Evolutionary conservation across 1,140 invertebrate species (phyloP), one percentile per base, ranked within the genome.

Genomic region (Papilio aristodemus): DNA sequence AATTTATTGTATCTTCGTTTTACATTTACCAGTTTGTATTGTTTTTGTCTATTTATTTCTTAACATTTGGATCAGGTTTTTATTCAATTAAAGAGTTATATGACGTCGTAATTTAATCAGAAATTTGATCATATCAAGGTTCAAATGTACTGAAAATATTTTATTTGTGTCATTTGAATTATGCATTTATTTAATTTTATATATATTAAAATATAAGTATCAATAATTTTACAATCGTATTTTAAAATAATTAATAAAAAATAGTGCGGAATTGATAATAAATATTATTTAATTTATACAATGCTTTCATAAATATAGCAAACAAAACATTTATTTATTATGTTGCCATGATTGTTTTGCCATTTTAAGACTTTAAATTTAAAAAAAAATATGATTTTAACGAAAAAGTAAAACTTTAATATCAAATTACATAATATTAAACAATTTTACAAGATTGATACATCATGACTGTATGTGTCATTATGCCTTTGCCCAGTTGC

Each of bases 361-460:
- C n/a, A n/a, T n/a, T n/a, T n/a, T n/a, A n/a, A n/a, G n/a, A n/a
- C n/a, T n/a, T n/a, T n/a, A n/a, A n/a, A n/a, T n/a, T 32, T 32
- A 32, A 32, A 32, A 32, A 32, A 3, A 32, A 32, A 32, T 32
- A 32, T 32, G 6, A 3, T 32, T 32, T 3, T 32, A 32, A 32
- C 27, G 6, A 3, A n/a, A 13, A n/a, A 41, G 0, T 41, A 41
- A n/a, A n/a, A n/a, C 13, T 6, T 25, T 7, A 4, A 1, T 14
- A 50, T 13, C 46, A 50, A 25, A 27, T 59, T 60, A 14, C 32
- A 37, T 36, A 38, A 38, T 17, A 38, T 17, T 17, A 60, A 37
- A 60, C 32, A 60, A 60, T 38, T 36, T 60, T 38, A 37, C 58
- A 36, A 36, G 25, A 58, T 58, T n/a, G 22, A 13, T 32, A n/a